Evolutionary conservation across 2,113 vertebrate species (phyloP), one percentile per base, ranked within the genome.

Genomic region (Phoxinus phoxinus): DNA sequence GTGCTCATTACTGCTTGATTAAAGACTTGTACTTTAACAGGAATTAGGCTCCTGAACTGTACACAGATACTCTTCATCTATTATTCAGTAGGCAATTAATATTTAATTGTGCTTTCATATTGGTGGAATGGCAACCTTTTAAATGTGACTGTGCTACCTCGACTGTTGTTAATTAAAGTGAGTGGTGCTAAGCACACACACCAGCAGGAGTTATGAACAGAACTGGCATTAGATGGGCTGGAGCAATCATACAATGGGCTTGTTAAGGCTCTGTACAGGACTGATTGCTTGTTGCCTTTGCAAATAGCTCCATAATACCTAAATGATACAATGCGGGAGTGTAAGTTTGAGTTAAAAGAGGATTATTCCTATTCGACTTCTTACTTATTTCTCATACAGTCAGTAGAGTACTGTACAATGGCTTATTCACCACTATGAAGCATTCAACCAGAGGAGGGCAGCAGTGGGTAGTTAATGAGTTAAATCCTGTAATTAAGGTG

Each of bases 361-460:
- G 2, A 12, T 32, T 51, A 32, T 51, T 51, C 11, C 6, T 65
- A 15, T 30, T 30, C 4, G 15, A 80, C 11, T 48, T 48, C n/a
- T 48, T 21, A 6, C 51, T 46, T n/a, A 82, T 13, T 81, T 44
- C 69, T 19, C 46, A 41, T 7, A 11, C 19, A 30, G 15, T 56
- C 19, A 56, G 19, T 56, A 56, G 53, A 56, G 5, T 51, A 17
- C 15, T 51, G 37, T 1, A 69, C 30, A 82, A 8, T 41, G 41
- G 51, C 30, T 51, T 23, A 35, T 53, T 81, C 71, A 80, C 35
- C 37, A 88, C 27, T 74, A 44, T 44, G 56, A 72, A 73, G 21
- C 15, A 19, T 85, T 80, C 73, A 86, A 85, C 94, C 93, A 94
- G 92, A 73, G 93, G 93, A 91, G 91, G 93, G 93, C 93, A 93